A percentile compares a stretch with the other conserved stretches of the same genome.
Evolutionary conservation across 2,888 invertebrate species (phyloP).

Genomic region (Opisthograptis luteolata): DNA sequence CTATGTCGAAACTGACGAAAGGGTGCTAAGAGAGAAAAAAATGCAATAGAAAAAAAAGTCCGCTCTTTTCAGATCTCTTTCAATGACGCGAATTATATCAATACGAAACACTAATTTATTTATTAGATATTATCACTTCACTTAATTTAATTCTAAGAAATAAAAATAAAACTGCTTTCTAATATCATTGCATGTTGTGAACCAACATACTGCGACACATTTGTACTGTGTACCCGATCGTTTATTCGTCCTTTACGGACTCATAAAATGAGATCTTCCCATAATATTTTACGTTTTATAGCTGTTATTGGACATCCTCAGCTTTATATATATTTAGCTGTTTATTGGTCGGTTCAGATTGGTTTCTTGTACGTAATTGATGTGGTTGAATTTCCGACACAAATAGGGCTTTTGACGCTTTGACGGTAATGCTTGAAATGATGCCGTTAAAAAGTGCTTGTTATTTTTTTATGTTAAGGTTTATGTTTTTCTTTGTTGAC

Average conservation of each 20-base stretch:
- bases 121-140: too few species aligned
- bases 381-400: constrained; percentile 13
- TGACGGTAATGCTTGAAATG: neutral
- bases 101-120: too few species aligned
- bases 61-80: too few species aligned
- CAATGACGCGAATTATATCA: too few species aligned
- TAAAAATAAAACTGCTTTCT: too few species aligned
- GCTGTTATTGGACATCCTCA: constrained; percentile 26
- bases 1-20: too few species aligned
- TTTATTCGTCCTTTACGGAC: constrained; percentile 14
- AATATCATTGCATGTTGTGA: neutral
- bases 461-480: neutral
- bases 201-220: neutral
- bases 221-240: constrained; percentile 10
- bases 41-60: too few species aligned
- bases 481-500: too few species aligned
- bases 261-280: constrained; percentile 33
- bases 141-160: too few species aligned
- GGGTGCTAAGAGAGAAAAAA: too few species aligned
- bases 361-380: constrained; percentile 26
- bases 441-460: neutral
- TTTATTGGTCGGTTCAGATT: constrained; percentile 17
- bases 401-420: constrained; percentile 10
- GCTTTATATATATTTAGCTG: constrained; percentile 23
- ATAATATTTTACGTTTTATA: constrained; percentile 36